Percentiles rank a stretch among this genome's conserved stretches.
Conservation (phyloP, 1,140 invertebrate genomes). For the Sitophilus oryzae region DNA sequence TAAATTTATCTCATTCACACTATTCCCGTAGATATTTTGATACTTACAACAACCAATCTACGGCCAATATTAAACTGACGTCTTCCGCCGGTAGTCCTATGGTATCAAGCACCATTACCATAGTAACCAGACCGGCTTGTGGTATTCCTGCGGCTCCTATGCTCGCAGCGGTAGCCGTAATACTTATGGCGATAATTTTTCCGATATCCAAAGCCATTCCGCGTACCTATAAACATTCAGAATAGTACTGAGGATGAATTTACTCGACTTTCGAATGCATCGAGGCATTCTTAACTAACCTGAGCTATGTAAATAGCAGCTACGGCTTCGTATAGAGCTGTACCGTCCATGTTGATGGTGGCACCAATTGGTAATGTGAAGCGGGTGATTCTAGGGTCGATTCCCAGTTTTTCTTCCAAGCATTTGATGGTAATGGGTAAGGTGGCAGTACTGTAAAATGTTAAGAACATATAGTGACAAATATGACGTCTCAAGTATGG, state of each 20-base stretch:
- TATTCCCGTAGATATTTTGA: no score
- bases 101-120: conserved; percentile 81
- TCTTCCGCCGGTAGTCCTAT: conserved; percentile 76
- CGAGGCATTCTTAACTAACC: conserved; percentile 40
- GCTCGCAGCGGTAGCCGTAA: conserved; percentile 79
- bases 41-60: conserved; percentile 85
- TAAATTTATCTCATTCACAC: no score
- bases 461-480: neutral
- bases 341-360: conserved; percentile 84
- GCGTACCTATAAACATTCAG: conserved; percentile 39
- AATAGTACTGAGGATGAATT: neutral
- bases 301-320: conserved; percentile 82
- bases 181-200: conserved; percentile 53
- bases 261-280: neutral
- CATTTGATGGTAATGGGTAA: conserved; percentile 70
- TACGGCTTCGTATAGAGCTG: conserved; percentile 78
- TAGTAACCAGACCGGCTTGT: conserved; percentile 75
- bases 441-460: conserved; percentile 62
- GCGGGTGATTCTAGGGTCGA: conserved; percentile 69
- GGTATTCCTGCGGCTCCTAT: conserved; percentile 88
- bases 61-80: conserved; percentile 72
- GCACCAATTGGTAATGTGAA: conserved; percentile 84
- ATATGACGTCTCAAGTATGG: no score
- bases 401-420: conserved; percentile 69
- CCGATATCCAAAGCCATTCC: conserved; percentile 58